These are phyloP conservation scores for Anadara kagoshimensis DNA, from an alignment of 1,140 invertebrate genomes.

Conservation along the genomic window DNA sequence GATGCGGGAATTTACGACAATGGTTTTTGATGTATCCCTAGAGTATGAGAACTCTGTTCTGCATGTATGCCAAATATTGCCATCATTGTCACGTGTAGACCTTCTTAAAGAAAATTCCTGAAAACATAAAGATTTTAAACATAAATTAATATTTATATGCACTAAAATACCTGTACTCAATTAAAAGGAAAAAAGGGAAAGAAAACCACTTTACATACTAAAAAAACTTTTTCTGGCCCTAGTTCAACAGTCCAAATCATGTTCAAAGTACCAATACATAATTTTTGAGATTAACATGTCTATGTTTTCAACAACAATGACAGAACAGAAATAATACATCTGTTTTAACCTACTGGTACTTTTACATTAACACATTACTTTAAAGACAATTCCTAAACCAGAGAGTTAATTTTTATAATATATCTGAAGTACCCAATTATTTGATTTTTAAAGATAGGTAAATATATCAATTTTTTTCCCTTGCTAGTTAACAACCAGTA, in stretches of 20 bases:
- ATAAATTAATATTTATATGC: neutral
- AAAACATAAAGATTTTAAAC: slow-evolving; percentile 7
- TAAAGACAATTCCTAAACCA: too few relatives aligned
- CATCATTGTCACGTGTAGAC: slow-evolving; percentile 33
- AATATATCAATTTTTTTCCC: neutral
- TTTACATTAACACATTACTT: too few relatives aligned
- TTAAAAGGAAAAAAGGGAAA: too few relatives aligned
- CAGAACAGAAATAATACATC: too few relatives aligned
- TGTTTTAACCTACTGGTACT: too few relatives aligned
- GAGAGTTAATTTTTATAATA: too few relatives aligned
- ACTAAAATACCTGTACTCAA: neutral
- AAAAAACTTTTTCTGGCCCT: neutral
- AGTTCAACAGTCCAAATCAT: neutral
- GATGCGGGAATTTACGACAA: slow-evolving; percentile 58
- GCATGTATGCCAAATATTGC: slow-evolving; percentile 5
- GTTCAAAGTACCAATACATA: neutral
- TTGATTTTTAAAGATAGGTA: neutral
- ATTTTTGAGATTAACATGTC: too few relatives aligned
- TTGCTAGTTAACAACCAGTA: neutral
- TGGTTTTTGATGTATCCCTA: slow-evolving; percentile 53
- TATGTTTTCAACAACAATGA: too few relatives aligned
- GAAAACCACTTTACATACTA: neutral
- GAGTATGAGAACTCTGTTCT: slow-evolving; percentile 65
- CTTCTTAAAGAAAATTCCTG: slow-evolving; percentile 50
- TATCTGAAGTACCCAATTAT: too few relatives aligned